Evolutionary conservation across 23 tunicate species (phyloP).

Genomic region (Ciona savignyi): DNA sequence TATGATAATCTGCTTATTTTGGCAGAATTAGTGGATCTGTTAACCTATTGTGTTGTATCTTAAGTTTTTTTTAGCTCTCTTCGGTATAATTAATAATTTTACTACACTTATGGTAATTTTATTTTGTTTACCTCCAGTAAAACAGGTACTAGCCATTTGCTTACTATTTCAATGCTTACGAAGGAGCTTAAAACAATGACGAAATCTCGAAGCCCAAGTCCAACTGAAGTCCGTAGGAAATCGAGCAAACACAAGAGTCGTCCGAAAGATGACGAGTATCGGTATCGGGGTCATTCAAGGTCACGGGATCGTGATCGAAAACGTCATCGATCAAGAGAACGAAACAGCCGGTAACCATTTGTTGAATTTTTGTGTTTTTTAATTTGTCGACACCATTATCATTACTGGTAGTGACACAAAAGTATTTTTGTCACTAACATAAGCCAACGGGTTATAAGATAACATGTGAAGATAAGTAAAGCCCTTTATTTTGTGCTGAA

Average conservation of each 20-base stretch:
- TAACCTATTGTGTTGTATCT: too few species aligned
- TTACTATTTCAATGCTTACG: not conserved
- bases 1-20: too few species aligned
- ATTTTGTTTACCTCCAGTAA: not conserved
- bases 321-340: conserved; percentile 56
- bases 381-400: too few species aligned
- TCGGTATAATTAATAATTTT: not conserved
- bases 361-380: not conserved
- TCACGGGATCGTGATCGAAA: conserved; percentile 44
- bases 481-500: too few species aligned
- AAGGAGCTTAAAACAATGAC: conserved; percentile 39
- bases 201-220: conserved; percentile 77
- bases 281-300: conserved; percentile 29
- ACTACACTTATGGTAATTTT: not conserved
- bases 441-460: too few species aligned
- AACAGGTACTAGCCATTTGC: too few species aligned
- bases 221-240: conserved; percentile 39
- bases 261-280: conserved; percentile 44
- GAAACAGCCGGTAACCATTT: conserved; percentile 31
- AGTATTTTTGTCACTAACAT: too few species aligned
- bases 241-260: conserved; percentile 32
- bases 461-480: too few species aligned
- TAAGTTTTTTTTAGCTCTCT: too few species aligned
- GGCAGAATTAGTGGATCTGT: too few species aligned
- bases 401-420: too few species aligned